These are phyloP conservation scores for Emmelina monodactyla DNA, from an alignment of 2,888 invertebrate species.

Conservation along the genomic window DNA sequence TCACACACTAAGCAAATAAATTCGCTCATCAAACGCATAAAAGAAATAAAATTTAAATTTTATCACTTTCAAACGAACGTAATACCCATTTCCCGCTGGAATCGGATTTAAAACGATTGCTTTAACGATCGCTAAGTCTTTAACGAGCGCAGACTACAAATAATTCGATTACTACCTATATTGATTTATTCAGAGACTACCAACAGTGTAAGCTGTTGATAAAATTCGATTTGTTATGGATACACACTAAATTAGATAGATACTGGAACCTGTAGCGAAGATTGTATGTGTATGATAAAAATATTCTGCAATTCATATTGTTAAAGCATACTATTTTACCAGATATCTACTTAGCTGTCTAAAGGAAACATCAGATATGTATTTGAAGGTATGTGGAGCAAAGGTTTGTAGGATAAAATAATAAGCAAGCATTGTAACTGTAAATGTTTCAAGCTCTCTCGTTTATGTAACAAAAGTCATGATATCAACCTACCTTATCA, in stretches of 20 bases:
- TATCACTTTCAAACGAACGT: constrained; percentile 10
- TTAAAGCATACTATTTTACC: no score
- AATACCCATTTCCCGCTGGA: constrained; percentile 9
- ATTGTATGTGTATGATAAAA: constrained; percentile 14
- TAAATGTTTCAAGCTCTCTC: no score
- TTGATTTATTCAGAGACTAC: constrained; percentile 11
- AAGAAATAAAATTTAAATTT: constrained; percentile 18
- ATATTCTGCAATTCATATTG: constrained; percentile 3
- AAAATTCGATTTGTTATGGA: constrained; percentile 15
- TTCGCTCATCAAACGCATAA: constrained; percentile 12
- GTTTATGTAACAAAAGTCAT: no score
- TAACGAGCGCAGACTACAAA: constrained; percentile 17
- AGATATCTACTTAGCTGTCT: no score
- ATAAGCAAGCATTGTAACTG: no score
- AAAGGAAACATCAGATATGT: no score
- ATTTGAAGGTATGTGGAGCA: no score
- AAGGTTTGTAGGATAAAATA: no score
- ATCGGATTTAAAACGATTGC: constrained; percentile 7
- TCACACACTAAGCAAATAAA: no score
- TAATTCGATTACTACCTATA: constrained; percentile 16
- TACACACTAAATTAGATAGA: constrained; percentile 12
- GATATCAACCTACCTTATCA: no score
- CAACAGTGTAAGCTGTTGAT: constrained; percentile 4
- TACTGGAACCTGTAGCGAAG: constrained; percentile 12
- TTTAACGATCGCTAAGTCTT: constrained; percentile 9